phyloP scores from a whole-genome alignment of 2,888 invertebrate species.

The Pilophorus perplexus region DNA sequence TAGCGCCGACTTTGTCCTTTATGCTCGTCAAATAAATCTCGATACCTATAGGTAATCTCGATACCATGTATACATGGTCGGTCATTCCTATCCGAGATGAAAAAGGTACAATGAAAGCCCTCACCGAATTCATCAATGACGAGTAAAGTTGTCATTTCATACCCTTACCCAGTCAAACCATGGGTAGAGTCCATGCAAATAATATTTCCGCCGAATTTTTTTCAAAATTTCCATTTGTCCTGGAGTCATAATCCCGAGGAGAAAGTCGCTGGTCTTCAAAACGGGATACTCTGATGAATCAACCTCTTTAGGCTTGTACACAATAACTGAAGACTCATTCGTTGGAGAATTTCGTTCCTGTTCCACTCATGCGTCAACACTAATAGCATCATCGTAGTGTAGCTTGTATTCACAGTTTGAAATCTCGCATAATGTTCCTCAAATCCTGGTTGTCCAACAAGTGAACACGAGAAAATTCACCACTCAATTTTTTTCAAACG shows the following conservation, averaged over 20 bases:
- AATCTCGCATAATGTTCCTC: background rate
- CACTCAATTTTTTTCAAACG: background rate
- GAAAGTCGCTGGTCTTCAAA: constrained; percentile 45
- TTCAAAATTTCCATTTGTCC: constrained; percentile 48
- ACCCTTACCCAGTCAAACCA: constrained; percentile 46
- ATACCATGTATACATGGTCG: too few relatives aligned
- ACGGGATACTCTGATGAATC: background rate
- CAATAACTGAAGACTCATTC: too few relatives aligned
- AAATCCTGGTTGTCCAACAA: background rate
- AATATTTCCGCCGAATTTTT: constrained; percentile 47
- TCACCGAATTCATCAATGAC: constrained; percentile 48
- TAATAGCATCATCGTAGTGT: background rate
- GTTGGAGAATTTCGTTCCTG: background rate
- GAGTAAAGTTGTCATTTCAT: constrained; percentile 47
- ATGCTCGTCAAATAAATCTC: constrained; percentile 13
- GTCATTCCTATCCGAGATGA: constrained; percentile 35
- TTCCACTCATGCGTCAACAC: background rate
- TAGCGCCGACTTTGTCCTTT: constrained; percentile 9
- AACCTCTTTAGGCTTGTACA: background rate
- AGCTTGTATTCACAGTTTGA: background rate
- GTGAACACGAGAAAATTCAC: background rate
- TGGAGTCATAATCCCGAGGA: constrained; percentile 49
- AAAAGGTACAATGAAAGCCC: constrained; percentile 48
- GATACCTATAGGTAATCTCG: too few relatives aligned
- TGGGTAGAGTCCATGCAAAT: constrained; percentile 49